Evolutionary conservation across 92 coral and sea anemone species (phyloP).

Genomic region (Palythoa caribaeorum): DNA sequence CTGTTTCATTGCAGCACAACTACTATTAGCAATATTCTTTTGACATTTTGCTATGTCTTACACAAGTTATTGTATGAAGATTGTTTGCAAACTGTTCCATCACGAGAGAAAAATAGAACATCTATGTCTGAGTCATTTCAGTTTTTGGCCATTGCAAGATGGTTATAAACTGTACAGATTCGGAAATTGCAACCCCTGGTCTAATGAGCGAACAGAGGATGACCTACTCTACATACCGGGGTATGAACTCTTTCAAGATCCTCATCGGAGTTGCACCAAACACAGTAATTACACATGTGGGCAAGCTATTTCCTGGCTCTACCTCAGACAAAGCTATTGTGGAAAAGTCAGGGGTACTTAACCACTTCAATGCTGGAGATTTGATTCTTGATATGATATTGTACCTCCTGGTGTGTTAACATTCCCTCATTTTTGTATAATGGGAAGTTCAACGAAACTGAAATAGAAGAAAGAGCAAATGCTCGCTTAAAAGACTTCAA

Average conservation of each 20-base stretch:
- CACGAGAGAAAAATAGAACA: slow-evolving; percentile 52
- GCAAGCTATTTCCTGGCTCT: slow-evolving; percentile 20
- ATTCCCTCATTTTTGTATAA: slow-evolving; percentile 64
- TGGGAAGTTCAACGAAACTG: slow-evolving; percentile 64
- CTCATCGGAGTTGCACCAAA: slow-evolving; percentile 29
- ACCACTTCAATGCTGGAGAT: slow-evolving; percentile 20
- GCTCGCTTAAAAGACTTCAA: slow-evolving; percentile 69
- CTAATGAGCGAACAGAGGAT: slow-evolving; percentile 52
- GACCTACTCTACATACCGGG: slow-evolving; percentile 20
- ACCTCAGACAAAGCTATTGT: slow-evolving; percentile 14
- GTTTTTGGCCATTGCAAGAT: slow-evolving; percentile 56
- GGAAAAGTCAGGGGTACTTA: not conserved
- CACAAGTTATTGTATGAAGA: slow-evolving; percentile 50
- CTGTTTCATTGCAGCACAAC: slow-evolving; percentile 64
- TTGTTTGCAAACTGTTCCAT: slow-evolving; percentile 55
- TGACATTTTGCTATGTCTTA: slow-evolving; percentile 57
- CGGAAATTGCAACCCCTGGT: slow-evolving; percentile 54
- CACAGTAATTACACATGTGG: slow-evolving; percentile 12
- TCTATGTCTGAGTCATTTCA: slow-evolving; percentile 54
- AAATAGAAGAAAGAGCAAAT: slow-evolving; percentile 61
- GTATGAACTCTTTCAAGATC: slow-evolving; percentile 16
- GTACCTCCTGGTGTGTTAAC: slow-evolving; percentile 61
- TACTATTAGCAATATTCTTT: slow-evolving; percentile 54
- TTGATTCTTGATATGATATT: slow-evolving; percentile 9
- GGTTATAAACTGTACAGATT: slow-evolving; percentile 57